A percentile compares a stretch with the other conserved stretches of the same genome.
Conservation (phyloP, 2,797 vertebrate species). For the Eremophila alpestris region DNA sequence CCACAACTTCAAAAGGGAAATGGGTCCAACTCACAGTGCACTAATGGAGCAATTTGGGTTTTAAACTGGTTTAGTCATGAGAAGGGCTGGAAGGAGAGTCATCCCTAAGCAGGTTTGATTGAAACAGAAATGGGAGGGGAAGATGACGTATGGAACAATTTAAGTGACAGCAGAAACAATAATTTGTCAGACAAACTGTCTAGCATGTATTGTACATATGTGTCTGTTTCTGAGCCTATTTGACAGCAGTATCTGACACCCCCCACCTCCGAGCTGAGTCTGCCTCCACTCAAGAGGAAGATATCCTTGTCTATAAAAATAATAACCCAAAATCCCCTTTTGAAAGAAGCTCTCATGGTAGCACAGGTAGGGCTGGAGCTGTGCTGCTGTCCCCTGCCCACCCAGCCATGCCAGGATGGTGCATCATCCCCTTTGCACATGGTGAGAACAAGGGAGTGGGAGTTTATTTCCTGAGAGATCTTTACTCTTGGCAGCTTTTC, state of each 20-base stretch:
- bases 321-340: neutral
- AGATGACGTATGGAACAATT: conserved; percentile 18
- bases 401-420: conserved; percentile 23
- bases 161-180: conserved; percentile 60
- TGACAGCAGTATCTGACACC: conserved; percentile 61
- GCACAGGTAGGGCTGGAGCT: conserved; percentile 12
- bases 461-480: conserved; percentile 57
- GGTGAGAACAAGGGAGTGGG: conserved; percentile 54
- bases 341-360: neutral
- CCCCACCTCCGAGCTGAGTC: conserved; percentile 42
- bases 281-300: conserved; percentile 7
- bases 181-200: conserved; percentile 64
- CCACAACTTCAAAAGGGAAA: neutral
- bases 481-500: conserved; percentile 61
- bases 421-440: conserved; percentile 47
- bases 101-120: conserved; percentile 18
- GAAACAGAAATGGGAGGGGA: conserved; percentile 29
- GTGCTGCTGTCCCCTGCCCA: neutral
- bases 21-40: neutral
- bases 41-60: neutral
- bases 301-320: neutral
- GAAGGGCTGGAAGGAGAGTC: neutral
- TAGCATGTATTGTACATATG: conserved; percentile 35
- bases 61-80: neutral
- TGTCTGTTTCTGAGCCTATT: conserved; percentile 50